phyloP scores from a whole-genome alignment of 2,113 vertebrate species.

The Connochaetes taurinus region DNA sequence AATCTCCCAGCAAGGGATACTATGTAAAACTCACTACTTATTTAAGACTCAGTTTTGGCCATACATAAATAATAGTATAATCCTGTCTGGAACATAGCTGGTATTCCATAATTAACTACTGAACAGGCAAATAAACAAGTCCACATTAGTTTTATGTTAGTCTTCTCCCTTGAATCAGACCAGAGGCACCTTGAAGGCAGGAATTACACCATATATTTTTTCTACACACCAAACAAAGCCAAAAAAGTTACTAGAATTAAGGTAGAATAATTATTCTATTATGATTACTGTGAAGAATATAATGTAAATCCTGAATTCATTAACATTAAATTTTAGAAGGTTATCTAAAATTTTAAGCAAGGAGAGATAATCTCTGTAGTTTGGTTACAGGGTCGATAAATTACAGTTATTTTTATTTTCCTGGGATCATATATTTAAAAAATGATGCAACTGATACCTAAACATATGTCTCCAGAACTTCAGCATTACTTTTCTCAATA shows the following conservation, averaged over 20 bases:
- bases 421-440: background rate
- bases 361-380: background rate
- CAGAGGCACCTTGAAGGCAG: background rate
- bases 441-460: conserved; percentile 44
- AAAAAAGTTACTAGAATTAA: background rate
- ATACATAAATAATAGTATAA: background rate
- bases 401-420: conserved; percentile 36
- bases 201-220: background rate
- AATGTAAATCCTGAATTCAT: background rate
- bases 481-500: conserved; percentile 22
- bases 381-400: background rate
- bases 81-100: background rate
- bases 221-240: background rate
- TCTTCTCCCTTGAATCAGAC: background rate
- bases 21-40: background rate
- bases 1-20: background rate
- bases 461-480: background rate
- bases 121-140: background rate
- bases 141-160: background rate
- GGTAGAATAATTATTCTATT: background rate
- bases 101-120: background rate
- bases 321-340: background rate
- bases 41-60: background rate
- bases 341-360: background rate
- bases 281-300: background rate